A percentile compares a stretch with the other conserved stretches of the same genome.
Evolutionary conservation across 2,888 invertebrate genomes (phyloP).

Genomic region (Luperina testacea): DNA sequence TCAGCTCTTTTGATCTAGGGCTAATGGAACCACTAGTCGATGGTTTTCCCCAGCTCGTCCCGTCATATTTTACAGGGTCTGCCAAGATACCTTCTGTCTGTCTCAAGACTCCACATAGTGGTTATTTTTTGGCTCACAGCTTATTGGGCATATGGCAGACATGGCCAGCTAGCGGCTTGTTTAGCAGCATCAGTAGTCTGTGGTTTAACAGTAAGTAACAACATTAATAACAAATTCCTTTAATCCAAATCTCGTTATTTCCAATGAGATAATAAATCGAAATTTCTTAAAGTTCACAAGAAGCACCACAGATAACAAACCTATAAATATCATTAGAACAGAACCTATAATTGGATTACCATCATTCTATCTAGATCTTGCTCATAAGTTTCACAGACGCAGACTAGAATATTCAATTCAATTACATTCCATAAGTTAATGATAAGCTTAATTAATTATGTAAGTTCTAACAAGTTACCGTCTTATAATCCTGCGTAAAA

Average conservation of each 20-base stretch:
- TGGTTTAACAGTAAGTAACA: no score
- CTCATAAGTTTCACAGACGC: constrained; percentile 6
- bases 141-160: neutral
- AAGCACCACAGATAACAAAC: neutral
- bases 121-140: neutral
- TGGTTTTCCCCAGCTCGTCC: neutral
- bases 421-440: neutral
- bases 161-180: neutral
- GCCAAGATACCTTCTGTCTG: neutral
- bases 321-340: constrained; percentile 12
- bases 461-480: constrained; percentile 1
- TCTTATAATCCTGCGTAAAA: constrained; percentile 9
- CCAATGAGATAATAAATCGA: neutral
- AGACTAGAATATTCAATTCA: constrained; percentile 30
- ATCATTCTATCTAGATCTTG: constrained; percentile 4
- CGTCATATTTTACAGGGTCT: neutral
- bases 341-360: constrained; percentile 24
- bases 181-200: neutral
- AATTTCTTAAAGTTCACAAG: neutral
- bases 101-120: neutral
- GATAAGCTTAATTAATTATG: constrained; percentile 1
- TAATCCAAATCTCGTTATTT: neutral
- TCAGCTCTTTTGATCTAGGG: neutral
- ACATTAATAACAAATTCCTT: no score
- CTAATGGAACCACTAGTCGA: neutral